These are phyloP conservation scores for Coptodon rendalli DNA, from an alignment of 2,113 vertebrate genomes.

Conservation along the genomic window DNA sequence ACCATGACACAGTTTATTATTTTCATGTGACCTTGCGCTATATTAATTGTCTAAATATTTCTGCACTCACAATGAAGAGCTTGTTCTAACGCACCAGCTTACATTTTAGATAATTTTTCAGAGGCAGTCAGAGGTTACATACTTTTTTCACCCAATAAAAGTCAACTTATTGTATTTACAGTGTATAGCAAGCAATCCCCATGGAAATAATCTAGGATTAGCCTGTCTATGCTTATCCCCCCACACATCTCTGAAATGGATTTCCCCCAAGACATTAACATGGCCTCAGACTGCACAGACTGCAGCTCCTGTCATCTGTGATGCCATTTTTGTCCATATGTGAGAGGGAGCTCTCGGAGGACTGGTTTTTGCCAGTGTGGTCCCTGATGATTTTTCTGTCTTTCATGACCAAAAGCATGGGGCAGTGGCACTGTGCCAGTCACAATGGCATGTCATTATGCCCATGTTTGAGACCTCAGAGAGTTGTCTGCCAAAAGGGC, in stretches of 20 bases:
- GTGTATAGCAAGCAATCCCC: constrained; percentile 53
- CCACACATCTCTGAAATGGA: constrained; percentile 52
- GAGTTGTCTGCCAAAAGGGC: constrained; percentile 39
- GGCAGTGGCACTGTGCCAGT: constrained; percentile 10
- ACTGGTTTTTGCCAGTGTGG: constrained; percentile 19
- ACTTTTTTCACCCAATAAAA: neutral
- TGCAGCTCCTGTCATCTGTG: constrained; percentile 10
- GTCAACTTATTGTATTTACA: neutral
- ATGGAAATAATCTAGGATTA: constrained; percentile 68
- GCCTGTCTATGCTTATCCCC: constrained; percentile 43
- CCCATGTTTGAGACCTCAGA: constrained; percentile 43
- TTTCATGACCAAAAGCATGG: constrained; percentile 46
- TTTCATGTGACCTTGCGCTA: rapidly evolving
- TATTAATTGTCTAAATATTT: neutral
- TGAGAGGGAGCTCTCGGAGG: constrained; percentile 25
- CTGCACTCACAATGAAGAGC: neutral
- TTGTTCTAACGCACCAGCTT: neutral
- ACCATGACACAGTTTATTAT: neutral
- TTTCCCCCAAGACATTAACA: constrained; percentile 52
- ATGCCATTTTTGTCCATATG: constrained; percentile 44
- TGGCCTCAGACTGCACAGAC: neutral
- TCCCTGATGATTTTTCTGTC: constrained; percentile 16
- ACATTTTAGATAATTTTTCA: neutral
- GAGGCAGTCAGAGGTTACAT: neutral
- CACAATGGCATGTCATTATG: constrained; percentile 33